Evolutionary conservation across 2,797 vertebrate species (phyloP).

Genomic region (Linurgus olivaceus): DNA sequence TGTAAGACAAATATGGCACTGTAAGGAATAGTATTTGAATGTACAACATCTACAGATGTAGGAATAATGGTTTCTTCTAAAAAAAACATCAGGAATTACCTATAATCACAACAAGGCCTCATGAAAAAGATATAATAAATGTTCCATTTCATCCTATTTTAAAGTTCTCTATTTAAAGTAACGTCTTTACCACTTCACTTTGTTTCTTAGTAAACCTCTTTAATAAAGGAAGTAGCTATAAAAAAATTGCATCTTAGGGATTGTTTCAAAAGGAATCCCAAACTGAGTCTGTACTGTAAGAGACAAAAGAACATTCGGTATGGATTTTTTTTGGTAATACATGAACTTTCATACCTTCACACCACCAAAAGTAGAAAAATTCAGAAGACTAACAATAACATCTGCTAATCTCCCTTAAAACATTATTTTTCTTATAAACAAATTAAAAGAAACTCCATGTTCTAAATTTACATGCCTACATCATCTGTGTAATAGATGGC

Average conservation of each 20-base stretch:
- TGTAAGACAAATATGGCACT: background rate
- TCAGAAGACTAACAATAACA: background rate
- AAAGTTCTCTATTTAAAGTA: background rate
- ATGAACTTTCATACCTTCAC: background rate
- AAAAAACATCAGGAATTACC: background rate
- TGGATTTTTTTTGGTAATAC: background rate
- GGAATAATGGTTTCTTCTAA: background rate
- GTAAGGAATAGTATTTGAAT: background rate
- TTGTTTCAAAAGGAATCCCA: background rate
- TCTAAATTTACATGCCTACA: background rate
- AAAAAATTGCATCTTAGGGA: background rate
- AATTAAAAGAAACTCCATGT: background rate
- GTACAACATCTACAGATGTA: background rate
- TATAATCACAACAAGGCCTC: background rate
- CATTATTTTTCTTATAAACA: background rate
- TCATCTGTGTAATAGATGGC: background rate
- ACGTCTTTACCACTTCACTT: background rate
- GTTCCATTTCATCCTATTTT: background rate
- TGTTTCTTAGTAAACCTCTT: background rate
- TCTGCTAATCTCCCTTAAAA: background rate
- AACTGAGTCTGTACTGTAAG: background rate
- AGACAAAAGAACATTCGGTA: background rate
- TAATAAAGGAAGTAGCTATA: background rate
- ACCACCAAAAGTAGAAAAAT: background rate
- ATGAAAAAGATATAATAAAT: background rate